Base-by-base conservation (phyloP, 2,797 vertebrate species). In the Dendrocincla fuliginosa region DNA sequence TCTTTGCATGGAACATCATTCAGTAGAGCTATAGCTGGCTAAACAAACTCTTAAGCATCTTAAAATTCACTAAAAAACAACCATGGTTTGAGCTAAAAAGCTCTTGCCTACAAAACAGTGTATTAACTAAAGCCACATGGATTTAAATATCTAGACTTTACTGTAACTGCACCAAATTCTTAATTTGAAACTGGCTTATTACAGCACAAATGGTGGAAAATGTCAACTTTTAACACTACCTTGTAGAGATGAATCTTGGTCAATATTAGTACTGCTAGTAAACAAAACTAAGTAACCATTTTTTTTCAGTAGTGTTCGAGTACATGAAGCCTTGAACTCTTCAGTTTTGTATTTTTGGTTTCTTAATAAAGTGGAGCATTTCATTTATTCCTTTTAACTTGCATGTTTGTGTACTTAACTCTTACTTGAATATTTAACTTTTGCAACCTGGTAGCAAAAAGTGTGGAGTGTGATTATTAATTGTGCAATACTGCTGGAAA, bases 361-460 rank as follows among this genome's bases (percentile, higher is more conserved):
- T 96, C 94, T 95, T 93, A 97, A 97, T 97, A 97, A 97, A 96
- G 95, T 96, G 95, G 93, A 97, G 91, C 96, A 93, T 97, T 97
- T 96, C 94, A 96, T 96, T 96, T 95, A 96, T 92, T 95, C 87
- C 83, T 96, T 95, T 94, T 95, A 97, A 94, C 61, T 94, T 64
- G 92, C 85, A 96, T 95, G 85, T 95, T 90, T 96, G 85, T 95
- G 60, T 96, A 59, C 1, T 0, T 95, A 67, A 84, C 19, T 84
- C 33, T 68, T 92, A 52, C 49, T 75, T 78, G 7, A 85, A 16
- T 49, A 63, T 76, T 87, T 60, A 53, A 4, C 19, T 71, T 49
- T 4, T 13, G 41, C 28, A 71, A 47, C 6, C 5, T 1, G 2
- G 17, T 80, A 61, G 79, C 53, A 53, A 23, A 13, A 75, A 20